Conservation (phyloP, 1,140 invertebrate genomes). For the Apis dorsata region DNA sequence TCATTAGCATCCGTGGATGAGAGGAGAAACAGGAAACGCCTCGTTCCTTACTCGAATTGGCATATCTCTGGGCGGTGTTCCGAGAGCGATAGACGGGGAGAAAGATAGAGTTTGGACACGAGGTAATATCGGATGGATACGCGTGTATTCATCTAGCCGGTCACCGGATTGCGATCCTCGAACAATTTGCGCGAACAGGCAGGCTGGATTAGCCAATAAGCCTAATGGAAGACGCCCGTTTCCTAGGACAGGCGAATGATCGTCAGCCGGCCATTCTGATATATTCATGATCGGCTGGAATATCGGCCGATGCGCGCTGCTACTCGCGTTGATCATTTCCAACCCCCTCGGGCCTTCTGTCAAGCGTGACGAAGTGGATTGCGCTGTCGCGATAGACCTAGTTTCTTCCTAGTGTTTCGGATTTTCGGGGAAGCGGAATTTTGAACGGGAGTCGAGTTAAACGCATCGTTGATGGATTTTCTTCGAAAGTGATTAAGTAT, state of each 20-base stretch:
- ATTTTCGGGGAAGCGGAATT: background rate
- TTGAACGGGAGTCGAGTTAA: background rate
- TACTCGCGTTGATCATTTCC: slow-evolving; percentile 16
- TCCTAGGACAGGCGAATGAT: slow-evolving; percentile 42
- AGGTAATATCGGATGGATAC: slow-evolving; percentile 55
- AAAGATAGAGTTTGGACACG: slow-evolving; percentile 13
- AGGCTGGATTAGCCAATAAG: slow-evolving; percentile 60
- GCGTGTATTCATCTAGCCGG: slow-evolving; percentile 58
- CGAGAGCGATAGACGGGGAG: background rate
- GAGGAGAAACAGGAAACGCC: slow-evolving; percentile 65
- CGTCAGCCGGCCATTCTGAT: slow-evolving; percentile 15
- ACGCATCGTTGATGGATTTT: background rate
- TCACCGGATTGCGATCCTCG: slow-evolving; percentile 48
- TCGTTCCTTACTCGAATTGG: slow-evolving; percentile 56
- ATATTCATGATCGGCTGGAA: slow-evolving; percentile 46
- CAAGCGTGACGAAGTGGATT: background rate
- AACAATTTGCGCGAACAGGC: slow-evolving; percentile 53
- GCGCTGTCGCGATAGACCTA: background rate
- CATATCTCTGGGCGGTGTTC: slow-evolving; percentile 32
- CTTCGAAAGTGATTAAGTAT: too few species aligned
- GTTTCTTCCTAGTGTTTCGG: background rate
- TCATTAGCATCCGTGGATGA: slow-evolving; percentile 67
- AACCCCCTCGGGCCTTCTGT: background rate
- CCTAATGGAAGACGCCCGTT: slow-evolving; percentile 65
- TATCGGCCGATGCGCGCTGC: slow-evolving; percentile 20